Base-by-base conservation (phyloP, 2,888 invertebrate species). In the Drosophila macrothrix region DNA sequence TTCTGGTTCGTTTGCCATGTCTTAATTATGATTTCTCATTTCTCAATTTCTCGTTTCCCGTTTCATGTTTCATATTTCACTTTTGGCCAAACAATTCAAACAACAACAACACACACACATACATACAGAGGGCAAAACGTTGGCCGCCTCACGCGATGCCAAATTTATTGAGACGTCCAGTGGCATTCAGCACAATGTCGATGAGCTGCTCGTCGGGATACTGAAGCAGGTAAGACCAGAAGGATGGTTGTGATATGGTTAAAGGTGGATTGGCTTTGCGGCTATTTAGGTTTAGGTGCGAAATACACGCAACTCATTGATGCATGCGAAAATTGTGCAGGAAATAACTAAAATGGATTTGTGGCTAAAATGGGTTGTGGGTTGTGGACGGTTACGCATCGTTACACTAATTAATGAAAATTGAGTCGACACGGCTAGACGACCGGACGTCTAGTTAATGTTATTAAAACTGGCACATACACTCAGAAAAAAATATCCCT, bases 141-240 rank as follows among this genome's bases (percentile, higher is more conserved):
- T 98, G 82, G 98, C 98, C 1, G 96, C 96, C 46, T 96, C 97
- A 19, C 95, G 97, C 92, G 97, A 98, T 93, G 97, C 97, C 93
- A 98, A 98, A 94, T 98, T 98, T 94, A 98, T 98, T 81, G 99
- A 99, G 93, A 98, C 98, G 0, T 99, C 98, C 1, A 97, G 98
- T 67, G 98, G 98, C 1, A 97, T 99, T 88, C 98, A 99, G 93
- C 98, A 99, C 94, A 98, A 98, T 92, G 98, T 99, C 28, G 99
- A 99, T 93, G 99, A 99, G 92, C 95, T 99, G 29, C 95, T 99
- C 50, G 98, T 98, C 1, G 99, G 99, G 4, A 96, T 98, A 81
- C 95, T 99, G 54, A 98, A 98, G 92, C 98, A 98, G 94, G 93
- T 93, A 72, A 84, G 78, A 46, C 16, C 4, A 5, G 16, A 28